Conservation (phyloP, 1,140 invertebrate species). For the Lasaia peninsularis region DNA sequence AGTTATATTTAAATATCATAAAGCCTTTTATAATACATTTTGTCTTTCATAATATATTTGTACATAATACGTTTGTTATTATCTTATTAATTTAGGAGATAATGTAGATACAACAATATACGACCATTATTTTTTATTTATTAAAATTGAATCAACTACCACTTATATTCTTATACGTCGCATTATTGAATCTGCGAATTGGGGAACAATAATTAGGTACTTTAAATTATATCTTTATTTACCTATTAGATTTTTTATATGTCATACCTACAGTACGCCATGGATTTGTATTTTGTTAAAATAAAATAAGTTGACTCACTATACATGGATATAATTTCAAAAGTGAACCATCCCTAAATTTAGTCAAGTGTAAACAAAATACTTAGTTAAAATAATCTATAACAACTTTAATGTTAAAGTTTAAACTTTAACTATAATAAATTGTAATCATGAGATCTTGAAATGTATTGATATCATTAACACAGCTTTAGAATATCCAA, state of each 20-base stretch:
- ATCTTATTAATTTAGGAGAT: conserved; percentile 10
- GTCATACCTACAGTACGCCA: background rate
- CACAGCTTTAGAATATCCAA: conserved; percentile 2
- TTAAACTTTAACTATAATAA: too few species aligned
- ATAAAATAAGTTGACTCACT: conserved; percentile 11
- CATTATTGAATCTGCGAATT: background rate
- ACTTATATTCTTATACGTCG: background rate
- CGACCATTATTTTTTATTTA: background rate
- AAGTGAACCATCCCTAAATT: conserved; percentile 9
- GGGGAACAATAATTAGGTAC: background rate
- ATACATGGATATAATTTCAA: background rate
- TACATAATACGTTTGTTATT: too few species aligned
- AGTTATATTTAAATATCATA: too few species aligned
- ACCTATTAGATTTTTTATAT: background rate
- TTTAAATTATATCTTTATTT: background rate
- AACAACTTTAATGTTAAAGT: background rate
- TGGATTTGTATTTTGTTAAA: background rate
- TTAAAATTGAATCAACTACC: background rate
- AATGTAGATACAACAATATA: conserved; percentile 5
- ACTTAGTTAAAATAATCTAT: background rate
- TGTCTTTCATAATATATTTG: too few species aligned
- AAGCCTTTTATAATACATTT: too few species aligned
- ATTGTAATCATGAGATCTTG: background rate
- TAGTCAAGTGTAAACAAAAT: too few species aligned
- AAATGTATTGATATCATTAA: background rate